These are phyloP conservation scores for Xiphophorus maculatus DNA, from an alignment of 2,113 vertebrate species.

Conservation along the genomic window DNA sequence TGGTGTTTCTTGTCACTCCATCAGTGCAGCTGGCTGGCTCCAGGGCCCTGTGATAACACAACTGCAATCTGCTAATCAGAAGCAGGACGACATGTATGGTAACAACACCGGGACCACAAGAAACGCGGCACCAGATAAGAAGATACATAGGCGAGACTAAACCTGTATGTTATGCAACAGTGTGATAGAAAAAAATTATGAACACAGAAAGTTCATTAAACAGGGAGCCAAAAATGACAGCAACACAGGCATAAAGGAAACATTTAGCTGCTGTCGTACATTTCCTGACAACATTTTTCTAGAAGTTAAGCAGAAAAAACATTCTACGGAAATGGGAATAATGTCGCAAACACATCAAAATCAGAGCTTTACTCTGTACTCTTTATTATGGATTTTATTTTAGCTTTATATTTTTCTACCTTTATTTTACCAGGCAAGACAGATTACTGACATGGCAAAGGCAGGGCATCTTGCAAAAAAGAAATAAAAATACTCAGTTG, in stretches of 20 bases:
- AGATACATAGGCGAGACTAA: slow-evolving; percentile 62
- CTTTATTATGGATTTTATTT: no score
- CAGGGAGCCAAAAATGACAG: neutral
- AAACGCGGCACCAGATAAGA: slow-evolving; percentile 57
- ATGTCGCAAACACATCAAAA: neutral
- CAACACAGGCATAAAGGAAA: neutral
- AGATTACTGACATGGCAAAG: no score
- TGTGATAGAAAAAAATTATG: slow-evolving; percentile 20
- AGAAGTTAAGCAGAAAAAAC: no score
- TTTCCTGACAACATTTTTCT: neutral
- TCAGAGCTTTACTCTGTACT: no score
- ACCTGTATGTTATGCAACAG: slow-evolving; percentile 58
- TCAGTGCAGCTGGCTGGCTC: slow-evolving; percentile 60
- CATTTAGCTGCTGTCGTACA: neutral
- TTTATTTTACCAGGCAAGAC: no score
- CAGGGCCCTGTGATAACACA: slow-evolving; percentile 69
- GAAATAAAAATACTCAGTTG: no score
- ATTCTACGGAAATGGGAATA: no score
- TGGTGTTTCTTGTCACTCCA: slow-evolving; percentile 54
- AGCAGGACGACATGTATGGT: slow-evolving; percentile 20
- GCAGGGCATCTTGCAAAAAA: no score
- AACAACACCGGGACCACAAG: slow-evolving; percentile 35
- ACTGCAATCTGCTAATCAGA: slow-evolving; percentile 54
- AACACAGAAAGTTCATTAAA: neutral
- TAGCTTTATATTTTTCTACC: no score